These are phyloP conservation scores for Hippotragus niger DNA, from an alignment of 2,113 vertebrate species.

Conservation along the genomic window DNA sequence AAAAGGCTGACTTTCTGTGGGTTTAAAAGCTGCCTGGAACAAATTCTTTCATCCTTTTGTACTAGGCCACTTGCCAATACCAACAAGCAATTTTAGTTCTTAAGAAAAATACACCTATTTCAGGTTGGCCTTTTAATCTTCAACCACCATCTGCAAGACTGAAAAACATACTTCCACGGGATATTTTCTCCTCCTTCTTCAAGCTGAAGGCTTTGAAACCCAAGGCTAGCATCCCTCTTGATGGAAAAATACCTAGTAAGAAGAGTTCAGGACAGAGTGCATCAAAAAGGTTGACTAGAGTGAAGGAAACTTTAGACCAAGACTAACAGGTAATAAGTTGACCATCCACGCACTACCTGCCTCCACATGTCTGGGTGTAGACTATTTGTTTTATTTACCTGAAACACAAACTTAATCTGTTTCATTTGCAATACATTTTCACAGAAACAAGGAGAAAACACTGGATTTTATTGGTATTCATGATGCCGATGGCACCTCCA, in stretches of 20 bases:
- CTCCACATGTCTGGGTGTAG: neutral
- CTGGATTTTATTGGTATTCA: neutral
- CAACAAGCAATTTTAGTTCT: slow-evolving; percentile 51
- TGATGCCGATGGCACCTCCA: neutral
- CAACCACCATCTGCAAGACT: slow-evolving; percentile 7
- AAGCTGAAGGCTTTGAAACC: slow-evolving; percentile 50
- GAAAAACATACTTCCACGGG: slow-evolving; percentile 59
- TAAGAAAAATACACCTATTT: slow-evolving; percentile 61
- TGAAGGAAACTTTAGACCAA: neutral
- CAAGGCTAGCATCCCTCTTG: neutral
- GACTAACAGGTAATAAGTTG: neutral
- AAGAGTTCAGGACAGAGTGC: neutral
- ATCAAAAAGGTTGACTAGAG: neutral
- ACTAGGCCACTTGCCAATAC: slow-evolving; percentile 61
- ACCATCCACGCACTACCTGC: neutral
- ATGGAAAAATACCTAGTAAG: neutral
- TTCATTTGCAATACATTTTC: neutral
- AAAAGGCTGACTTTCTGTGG: slow-evolving; percentile 55
- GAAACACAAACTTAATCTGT: neutral
- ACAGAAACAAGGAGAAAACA: neutral
- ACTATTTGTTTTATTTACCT: neutral
- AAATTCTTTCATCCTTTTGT: slow-evolving; percentile 66
- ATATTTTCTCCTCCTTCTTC: slow-evolving; percentile 44
- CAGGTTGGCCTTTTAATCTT: slow-evolving; percentile 42
- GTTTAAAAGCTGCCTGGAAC: slow-evolving; percentile 37